phyloP scores from a whole-genome alignment of 2,888 invertebrate species.

The Drosophila villosipedis region DNA sequence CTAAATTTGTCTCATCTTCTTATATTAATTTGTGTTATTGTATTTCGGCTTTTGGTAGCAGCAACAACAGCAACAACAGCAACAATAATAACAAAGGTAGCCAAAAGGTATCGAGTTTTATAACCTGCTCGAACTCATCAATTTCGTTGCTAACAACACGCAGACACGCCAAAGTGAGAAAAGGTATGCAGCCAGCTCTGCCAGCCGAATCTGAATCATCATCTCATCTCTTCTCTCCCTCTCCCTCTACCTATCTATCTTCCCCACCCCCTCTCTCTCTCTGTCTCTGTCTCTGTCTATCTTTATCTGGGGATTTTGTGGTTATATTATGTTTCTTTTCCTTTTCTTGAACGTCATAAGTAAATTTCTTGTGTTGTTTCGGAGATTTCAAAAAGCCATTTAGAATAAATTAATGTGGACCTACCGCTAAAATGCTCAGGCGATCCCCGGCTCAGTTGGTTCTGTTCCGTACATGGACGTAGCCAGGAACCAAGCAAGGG shows the following conservation, averaged over 20 bases:
- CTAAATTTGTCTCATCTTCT: constrained; percentile 81
- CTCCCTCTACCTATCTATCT: neutral
- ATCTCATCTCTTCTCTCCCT: constrained; percentile 47
- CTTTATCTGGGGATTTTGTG: constrained; percentile 27
- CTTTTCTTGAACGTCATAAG: constrained; percentile 62
- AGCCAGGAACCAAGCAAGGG: neutral
- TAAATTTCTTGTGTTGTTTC: constrained; percentile 70
- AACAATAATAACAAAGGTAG: constrained; percentile 66
- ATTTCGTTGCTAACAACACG: constrained; percentile 80
- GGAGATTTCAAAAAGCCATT: constrained; percentile 80
- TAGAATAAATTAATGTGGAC: constrained; percentile 80
- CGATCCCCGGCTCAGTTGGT: constrained; percentile 26
- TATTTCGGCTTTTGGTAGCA: constrained; percentile 65
- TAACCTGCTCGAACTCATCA: constrained; percentile 82
- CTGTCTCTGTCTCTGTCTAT: neutral
- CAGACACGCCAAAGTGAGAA: constrained; percentile 81
- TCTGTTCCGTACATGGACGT: constrained; percentile 21
- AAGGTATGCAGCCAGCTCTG: constrained; percentile 56
- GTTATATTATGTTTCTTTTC: constrained; percentile 23
- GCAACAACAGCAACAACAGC: constrained; percentile 46
- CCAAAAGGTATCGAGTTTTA: constrained; percentile 79
- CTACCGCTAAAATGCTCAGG: constrained; percentile 75
- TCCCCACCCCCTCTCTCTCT: neutral
- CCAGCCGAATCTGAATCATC: constrained; percentile 66
- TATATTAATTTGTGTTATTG: constrained; percentile 82